Conservation (phyloP, 2,797 vertebrate species). For the Varecia variegata region DNA sequence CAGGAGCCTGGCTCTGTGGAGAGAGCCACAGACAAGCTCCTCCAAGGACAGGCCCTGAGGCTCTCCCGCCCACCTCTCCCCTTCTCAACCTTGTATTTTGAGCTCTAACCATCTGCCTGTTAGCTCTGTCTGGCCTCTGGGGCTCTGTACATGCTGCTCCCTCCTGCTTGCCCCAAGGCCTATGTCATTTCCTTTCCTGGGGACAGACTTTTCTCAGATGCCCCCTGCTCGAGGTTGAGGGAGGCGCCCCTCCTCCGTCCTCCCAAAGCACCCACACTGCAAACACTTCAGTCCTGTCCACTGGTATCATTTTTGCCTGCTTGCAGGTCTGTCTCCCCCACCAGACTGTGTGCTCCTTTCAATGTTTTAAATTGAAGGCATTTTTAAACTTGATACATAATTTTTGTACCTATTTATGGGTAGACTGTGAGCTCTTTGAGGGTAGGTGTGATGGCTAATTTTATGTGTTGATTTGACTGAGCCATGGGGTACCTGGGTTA, state of each 20-base stretch:
- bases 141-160: background rate
- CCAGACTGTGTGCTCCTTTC: background rate
- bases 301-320: background rate
- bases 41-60: background rate
- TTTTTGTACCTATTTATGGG: background rate
- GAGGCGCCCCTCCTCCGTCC: rapidly evolving
- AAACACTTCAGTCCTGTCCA: background rate
- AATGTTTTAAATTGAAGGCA: background rate
- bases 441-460: background rate
- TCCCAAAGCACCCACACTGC: too few species aligned
- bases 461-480: background rate
- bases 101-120: background rate
- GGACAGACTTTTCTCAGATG: background rate
- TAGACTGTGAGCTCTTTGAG: background rate
- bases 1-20: background rate
- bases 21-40: background rate
- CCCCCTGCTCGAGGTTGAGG: background rate
- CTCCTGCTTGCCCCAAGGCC: background rate
- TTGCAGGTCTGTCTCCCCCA: background rate
- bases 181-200: background rate
- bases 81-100: background rate
- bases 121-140: background rate
- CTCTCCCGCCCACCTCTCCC: background rate
- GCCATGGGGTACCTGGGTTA: background rate
- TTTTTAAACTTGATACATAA: background rate